Evolutionary conservation across 2,113 vertebrate genomes (phyloP), one percentile per base, ranked within the genome.

Genomic region (Oophaga pumilio): DNA sequence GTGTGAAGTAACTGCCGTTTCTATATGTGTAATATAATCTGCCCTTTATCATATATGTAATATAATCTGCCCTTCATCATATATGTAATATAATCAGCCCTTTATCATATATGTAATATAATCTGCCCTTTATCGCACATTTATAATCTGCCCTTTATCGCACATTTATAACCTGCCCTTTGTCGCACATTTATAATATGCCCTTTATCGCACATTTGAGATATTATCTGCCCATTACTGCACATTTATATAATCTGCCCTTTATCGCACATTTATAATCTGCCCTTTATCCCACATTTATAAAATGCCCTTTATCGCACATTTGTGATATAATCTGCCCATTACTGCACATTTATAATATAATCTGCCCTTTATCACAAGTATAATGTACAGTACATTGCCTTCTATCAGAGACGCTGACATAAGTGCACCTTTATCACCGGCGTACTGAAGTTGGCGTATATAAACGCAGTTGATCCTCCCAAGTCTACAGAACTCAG

Each of bases 391-490:
- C n/a, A 66, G n/a, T n/a, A 22, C n/a, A 1, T 22, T 22, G 20
- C 20, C 18, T 13, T 71, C 14, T 14, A 43, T 26, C 69, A 28
- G 14, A 15, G 9, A 15, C 33, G 69, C 24, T n/a, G 0, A n/a
- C 24, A 62, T 62, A 6, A 15, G 52, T 93, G 96, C 93, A 98
- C 97, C 97, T 98, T 94, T 43, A 97, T 91, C 43, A 97, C 97
- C 0, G 97, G 97, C 79, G 97, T 90, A 0, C 97, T 98, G 90
- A 99, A 94, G 94, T 99, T 98, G 86, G 95, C 96, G 0, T 97
- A 93, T 94, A 99, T 95, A 91, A 98, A 99, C 60, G 97, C 97
- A 0, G 97, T 98, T 53, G 96, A 95, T 76, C 97, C 97, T 12
- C 97, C 97, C 0, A 96, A 96, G 82, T 98, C 95, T 64, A 99